Conservation (phyloP, 2,113 vertebrate genomes). For the Vulpes lagopus region DNA sequence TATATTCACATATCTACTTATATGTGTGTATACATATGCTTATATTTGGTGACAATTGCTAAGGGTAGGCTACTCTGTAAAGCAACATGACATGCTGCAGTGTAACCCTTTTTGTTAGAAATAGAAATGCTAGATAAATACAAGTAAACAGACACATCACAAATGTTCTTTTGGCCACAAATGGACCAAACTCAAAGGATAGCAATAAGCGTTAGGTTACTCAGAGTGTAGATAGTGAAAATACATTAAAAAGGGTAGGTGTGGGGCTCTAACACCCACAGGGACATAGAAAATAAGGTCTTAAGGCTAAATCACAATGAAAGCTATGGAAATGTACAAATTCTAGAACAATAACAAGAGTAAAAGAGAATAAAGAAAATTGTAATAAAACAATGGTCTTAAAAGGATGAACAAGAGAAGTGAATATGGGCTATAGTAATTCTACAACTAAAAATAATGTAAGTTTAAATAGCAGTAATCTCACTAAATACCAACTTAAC, state of each 20-base stretch:
- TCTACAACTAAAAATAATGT: not conserved
- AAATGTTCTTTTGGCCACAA: constrained; percentile 12
- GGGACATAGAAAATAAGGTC: not conserved
- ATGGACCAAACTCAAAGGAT: not conserved
- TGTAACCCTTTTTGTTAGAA: not conserved
- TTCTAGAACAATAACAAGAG: not conserved
- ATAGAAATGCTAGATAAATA: not conserved
- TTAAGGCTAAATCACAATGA: not conserved
- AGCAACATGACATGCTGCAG: not conserved
- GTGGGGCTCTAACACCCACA: not conserved
- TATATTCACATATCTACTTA: not conserved
- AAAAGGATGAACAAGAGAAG: not conserved
- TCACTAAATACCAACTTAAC: not conserved
- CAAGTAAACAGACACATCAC: not conserved
- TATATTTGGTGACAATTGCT: not conserved
- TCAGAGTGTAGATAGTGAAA: not conserved
- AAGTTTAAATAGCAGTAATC: not conserved
- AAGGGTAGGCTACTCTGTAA: not conserved
- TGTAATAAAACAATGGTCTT: not conserved
- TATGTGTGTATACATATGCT: not conserved
- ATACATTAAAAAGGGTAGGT: not conserved
- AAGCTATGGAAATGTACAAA: not conserved
- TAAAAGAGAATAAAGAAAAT: constrained; percentile 18
- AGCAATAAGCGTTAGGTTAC: not conserved
- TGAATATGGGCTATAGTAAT: not conserved